Evolutionary conservation across 1,140 invertebrate species (phyloP), one percentile per base, ranked within the genome.

Genomic region (Drosophila leontia): DNA sequence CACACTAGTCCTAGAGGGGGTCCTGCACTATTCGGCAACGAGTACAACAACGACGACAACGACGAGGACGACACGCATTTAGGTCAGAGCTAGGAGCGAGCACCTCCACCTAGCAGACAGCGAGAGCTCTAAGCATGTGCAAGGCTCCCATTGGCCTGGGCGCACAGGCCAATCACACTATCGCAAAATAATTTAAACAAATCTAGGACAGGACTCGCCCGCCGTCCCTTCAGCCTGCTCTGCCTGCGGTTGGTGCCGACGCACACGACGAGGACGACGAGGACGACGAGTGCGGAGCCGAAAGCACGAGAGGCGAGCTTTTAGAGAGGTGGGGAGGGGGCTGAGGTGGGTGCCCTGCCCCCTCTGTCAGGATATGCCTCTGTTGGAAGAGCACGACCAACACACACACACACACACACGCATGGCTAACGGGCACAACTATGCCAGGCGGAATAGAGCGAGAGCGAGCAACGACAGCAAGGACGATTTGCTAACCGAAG

Each of bases 151-250:
- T 92, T 92, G 91, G 91, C 71, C 71, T 83, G 80, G 72, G 55
- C 72, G 47, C 78, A 85, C 82, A 92, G 91, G 91, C 91, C 91
- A 92, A 92, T 92, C 91, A 92, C 87, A 92, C 91, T 92, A 92
- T 92, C 91, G 91, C 91, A 92, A 91, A 72, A 92, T 83, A 86
- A 88, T 92, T 92, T 87, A 92, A 92, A 92, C 91, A 92, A 92
- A 92, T 92, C 87, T 91, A 91, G 87, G 91, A 85, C 84, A 87
- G 64, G 64, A 56, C 35, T 62, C 41, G 7, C 34, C 53, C 51
- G 44, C 37, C 48, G 34, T 47, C 60, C 23, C 60, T 29, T 29
- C 17, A 7, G 15, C n/a, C 44, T 1, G 3, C 23, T 29, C 26
- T 68, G 74, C 47, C 63, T 37, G 70, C 13, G 70, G 53, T 35